phyloP scores from a whole-genome alignment of 2,888 invertebrate genomes.

The Noctua janthina region DNA sequence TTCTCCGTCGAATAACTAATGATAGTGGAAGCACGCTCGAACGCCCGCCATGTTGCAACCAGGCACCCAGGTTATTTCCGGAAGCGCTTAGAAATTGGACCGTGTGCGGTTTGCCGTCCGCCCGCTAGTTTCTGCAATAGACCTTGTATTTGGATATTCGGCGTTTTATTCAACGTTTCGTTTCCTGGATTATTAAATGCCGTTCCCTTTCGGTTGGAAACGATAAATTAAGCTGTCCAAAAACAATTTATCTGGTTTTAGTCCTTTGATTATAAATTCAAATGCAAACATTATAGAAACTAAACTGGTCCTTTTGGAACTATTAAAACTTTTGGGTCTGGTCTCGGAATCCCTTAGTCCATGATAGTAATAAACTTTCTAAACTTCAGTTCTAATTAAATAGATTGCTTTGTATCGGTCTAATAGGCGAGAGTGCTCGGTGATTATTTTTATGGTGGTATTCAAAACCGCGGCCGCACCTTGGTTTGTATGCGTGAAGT shows the following conservation, averaged over 20 bases:
- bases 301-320: constrained; percentile 48
- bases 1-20: constrained; percentile 74
- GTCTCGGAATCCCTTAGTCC: constrained; percentile 34
- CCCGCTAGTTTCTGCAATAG: constrained; percentile 68
- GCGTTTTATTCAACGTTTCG: constrained; percentile 57
- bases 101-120: constrained; percentile 66
- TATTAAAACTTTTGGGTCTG: constrained; percentile 53
- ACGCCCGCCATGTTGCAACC: constrained; percentile 76
- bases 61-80: constrained; percentile 77
- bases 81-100: constrained; percentile 80
- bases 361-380: constrained; percentile 40
- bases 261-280: constrained; percentile 48
- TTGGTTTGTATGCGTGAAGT: constrained; percentile 48
- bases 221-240: constrained; percentile 46
- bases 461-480: constrained; percentile 55
- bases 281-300: constrained; percentile 40
- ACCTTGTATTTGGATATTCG: constrained; percentile 66
- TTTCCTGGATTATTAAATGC: constrained; percentile 53
- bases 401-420: constrained; percentile 40
- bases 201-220: constrained; percentile 38
- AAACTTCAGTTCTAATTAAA: constrained; percentile 46
- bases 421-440: constrained; percentile 27
- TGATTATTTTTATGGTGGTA: constrained; percentile 61
- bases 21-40: constrained; percentile 84
- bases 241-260: constrained; percentile 40